Evolutionary conservation across 2,888 invertebrate species (phyloP).

Genomic region (Amiota minor): DNA sequence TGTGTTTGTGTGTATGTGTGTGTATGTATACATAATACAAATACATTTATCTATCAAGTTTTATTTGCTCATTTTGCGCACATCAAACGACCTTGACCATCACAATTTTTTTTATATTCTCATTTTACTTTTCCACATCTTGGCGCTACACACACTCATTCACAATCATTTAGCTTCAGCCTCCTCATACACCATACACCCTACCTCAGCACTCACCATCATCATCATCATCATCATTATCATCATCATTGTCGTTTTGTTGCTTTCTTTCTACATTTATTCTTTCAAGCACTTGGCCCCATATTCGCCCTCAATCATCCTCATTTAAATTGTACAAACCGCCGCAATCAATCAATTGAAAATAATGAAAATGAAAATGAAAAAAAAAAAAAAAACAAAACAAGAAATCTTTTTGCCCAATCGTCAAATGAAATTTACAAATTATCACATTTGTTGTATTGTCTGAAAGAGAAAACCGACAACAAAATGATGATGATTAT

Average conservation of each 20-base stretch:
- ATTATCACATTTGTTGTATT: conserved; percentile 10
- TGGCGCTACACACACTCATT: conserved; percentile 14
- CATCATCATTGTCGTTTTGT: no score
- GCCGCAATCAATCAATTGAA: background rate
- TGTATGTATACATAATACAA: conserved; percentile 21
- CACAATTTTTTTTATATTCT: conserved; percentile 62
- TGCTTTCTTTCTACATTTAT: background rate
- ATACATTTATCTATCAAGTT: background rate
- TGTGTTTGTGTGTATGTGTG: conserved; percentile 22
- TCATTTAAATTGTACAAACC: background rate
- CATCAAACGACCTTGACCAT: conserved; percentile 69
- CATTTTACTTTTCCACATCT: conserved; percentile 55
- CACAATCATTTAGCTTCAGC: conserved; percentile 6
- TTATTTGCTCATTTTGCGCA: conserved; percentile 49
- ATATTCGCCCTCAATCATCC: background rate
- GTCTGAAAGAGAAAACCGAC: background rate
- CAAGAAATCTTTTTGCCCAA: background rate
- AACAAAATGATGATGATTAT: conserved; percentile 1
- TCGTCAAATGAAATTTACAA: conserved; percentile 12
- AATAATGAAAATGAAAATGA: background rate
- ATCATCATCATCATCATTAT: background rate
- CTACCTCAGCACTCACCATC: no score
- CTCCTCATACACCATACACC: conserved; percentile 46
- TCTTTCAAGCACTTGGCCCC: background rate
- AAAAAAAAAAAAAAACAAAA: no score